Conservation (phyloP, 2,797 vertebrate species). For the Alca torda region DNA sequence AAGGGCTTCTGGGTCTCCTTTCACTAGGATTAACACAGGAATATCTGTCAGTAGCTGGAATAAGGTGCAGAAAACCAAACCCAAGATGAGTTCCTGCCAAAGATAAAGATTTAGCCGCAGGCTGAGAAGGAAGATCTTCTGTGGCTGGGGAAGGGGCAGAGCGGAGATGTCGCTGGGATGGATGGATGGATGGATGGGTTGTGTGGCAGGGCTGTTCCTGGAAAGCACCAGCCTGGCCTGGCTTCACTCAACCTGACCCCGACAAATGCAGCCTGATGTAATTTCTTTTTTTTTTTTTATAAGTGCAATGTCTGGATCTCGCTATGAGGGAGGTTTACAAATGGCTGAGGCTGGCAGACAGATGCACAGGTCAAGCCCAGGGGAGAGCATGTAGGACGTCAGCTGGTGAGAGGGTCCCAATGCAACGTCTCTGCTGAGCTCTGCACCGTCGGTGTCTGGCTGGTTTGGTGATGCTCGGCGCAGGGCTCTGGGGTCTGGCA, state of each 20-base stretch:
- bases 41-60: neutral
- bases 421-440: neutral
- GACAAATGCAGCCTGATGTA: neutral
- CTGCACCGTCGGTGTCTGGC: neutral
- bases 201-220: neutral
- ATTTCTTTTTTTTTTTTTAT: neutral
- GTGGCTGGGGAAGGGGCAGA: neutral
- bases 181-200: neutral
- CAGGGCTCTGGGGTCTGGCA: neutral
- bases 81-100: neutral
- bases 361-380: neutral
- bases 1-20: neutral
- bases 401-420: neutral
- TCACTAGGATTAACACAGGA: neutral
- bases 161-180: accelerated
- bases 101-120: neutral
- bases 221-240: neutral
- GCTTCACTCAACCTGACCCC: neutral
- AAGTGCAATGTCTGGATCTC: neutral
- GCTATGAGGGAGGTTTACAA: neutral
- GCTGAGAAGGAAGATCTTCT: neutral
- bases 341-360: neutral
- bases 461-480: accelerated
- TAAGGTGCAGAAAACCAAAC: neutral
- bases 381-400: accelerated